Percentiles rank a stretch among this genome's conserved stretches.
Conservation (phyloP, 2,113 vertebrate genomes). For the Syngnathus typhle region DNA sequence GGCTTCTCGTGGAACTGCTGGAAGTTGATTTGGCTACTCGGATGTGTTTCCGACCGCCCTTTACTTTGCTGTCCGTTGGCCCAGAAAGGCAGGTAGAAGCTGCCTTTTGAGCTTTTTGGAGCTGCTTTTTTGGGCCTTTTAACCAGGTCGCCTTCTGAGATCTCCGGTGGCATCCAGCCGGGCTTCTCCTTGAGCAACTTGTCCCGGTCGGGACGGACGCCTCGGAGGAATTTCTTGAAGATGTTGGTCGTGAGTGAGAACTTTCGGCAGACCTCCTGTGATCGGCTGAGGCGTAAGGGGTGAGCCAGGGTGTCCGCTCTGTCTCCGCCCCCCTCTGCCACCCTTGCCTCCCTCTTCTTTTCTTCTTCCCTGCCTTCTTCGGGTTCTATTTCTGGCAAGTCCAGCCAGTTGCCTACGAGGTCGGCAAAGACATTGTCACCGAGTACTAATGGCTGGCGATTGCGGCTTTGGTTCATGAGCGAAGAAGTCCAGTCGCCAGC, state of each 20-base stretch:
- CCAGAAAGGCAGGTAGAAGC: slow-evolving; percentile 79
- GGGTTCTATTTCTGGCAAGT: slow-evolving; percentile 87
- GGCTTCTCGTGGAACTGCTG: slow-evolving; percentile 52
- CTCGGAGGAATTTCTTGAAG: slow-evolving; percentile 91
- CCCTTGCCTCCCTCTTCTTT: slow-evolving; percentile 53
- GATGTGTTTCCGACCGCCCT: slow-evolving; percentile 52
- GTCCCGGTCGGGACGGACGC: slow-evolving; percentile 86
- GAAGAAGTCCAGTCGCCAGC: slow-evolving; percentile 90
- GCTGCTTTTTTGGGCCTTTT: slow-evolving; percentile 81
- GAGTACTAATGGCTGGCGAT: slow-evolving; percentile 87
- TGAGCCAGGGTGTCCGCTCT: slow-evolving; percentile 61
- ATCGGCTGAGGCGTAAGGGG: slow-evolving; percentile 66
- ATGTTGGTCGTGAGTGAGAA: slow-evolving; percentile 91
- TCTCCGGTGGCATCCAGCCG: slow-evolving; percentile 77
- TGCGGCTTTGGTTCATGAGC: slow-evolving; percentile 86
- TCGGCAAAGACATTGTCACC: slow-evolving; percentile 95
- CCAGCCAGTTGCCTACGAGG: slow-evolving; percentile 95
- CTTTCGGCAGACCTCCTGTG: slow-evolving; percentile 84
- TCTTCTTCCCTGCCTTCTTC: slow-evolving; percentile 50
- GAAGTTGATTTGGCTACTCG: slow-evolving; percentile 47
- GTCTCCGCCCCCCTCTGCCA: slow-evolving; percentile 39
- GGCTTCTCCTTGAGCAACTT: slow-evolving; percentile 89
- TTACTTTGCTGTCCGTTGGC: slow-evolving; percentile 70
- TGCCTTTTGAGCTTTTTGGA: slow-evolving; percentile 73
- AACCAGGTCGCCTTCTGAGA: slow-evolving; percentile 66